Percentiles rank a stretch among this genome's conserved stretches.
Conservation (phyloP, 1,140 invertebrate genomes). For the Drosophila trapezifrons region DNA sequence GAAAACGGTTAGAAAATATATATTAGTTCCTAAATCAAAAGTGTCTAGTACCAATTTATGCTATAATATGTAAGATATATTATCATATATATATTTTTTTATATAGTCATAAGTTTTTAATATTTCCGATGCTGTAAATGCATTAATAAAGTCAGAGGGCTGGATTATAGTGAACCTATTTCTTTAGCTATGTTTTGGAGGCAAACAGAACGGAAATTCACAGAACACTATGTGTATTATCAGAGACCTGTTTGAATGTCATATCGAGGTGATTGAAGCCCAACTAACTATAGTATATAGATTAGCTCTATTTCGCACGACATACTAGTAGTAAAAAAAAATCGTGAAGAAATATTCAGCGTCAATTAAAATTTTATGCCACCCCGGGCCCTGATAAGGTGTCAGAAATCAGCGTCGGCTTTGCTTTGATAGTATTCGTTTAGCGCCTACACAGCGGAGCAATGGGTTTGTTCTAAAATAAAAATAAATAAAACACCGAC, state of each 20-base stretch:
- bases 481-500: slow-evolving; percentile 6
- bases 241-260: slow-evolving; percentile 56
- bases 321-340: slow-evolving; percentile 14
- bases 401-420: slow-evolving; percentile 37
- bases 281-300: slow-evolving; percentile 23
- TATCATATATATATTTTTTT: too few relatives aligned
- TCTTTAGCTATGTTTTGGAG: slow-evolving; percentile 2
- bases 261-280: slow-evolving; percentile 55
- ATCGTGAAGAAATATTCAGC: too few relatives aligned
- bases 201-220: slow-evolving; percentile 25
- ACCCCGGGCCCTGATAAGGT: slow-evolving; percentile 42
- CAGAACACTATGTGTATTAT: slow-evolving; percentile 4
- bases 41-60: too few relatives aligned
- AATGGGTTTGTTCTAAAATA: slow-evolving; percentile 5
- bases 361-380: slow-evolving; percentile 53
- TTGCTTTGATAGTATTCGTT: slow-evolving; percentile 35
- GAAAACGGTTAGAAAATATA: too few relatives aligned
- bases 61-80: too few relatives aligned
- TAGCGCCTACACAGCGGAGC: slow-evolving; percentile 6
- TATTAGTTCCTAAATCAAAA: too few relatives aligned
- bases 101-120: too few relatives aligned
- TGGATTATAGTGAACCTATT: neutral
- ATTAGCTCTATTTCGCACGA: slow-evolving; percentile 30
- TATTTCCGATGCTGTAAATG: neutral
- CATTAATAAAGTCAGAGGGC: neutral